A percentile compares a stretch with the other conserved stretches of the same genome.
phyloP scores from a whole-genome alignment of 2,888 invertebrate species.

The Melinopterus prodromus region DNA sequence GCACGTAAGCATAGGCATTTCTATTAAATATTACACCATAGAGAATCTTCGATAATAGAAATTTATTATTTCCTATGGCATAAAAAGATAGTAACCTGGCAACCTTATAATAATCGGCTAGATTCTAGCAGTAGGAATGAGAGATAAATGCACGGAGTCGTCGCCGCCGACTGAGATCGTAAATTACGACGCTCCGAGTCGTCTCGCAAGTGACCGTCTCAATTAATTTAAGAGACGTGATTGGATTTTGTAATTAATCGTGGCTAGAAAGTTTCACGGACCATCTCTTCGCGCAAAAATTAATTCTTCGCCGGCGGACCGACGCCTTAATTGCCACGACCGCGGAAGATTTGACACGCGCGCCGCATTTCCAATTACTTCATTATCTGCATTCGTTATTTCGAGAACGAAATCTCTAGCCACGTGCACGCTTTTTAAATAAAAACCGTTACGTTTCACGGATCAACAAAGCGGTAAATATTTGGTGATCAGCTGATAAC shows the following conservation, averaged over 20 bases:
- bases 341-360: neutral
- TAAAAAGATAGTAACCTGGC: neutral
- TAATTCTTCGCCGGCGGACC: neutral
- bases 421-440: neutral
- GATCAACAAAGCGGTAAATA: neutral
- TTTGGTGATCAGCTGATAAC: neutral
- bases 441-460: neutral
- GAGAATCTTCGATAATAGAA: neutral
- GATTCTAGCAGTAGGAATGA: neutral
- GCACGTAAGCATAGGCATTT: too few species aligned
- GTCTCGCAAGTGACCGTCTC: constrained; percentile 23
- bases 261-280: constrained; percentile 21
- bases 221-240: constrained; percentile 24
- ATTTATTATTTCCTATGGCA: neutral
- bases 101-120: neutral
- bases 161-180: constrained; percentile 6
- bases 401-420: neutral
- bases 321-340: neutral
- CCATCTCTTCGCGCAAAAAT: constrained; percentile 8
- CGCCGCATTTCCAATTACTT: neutral
- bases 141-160: neutral
- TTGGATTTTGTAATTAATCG: constrained; percentile 22
- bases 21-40: too few species aligned
- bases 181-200: constrained; percentile 16
- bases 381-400: neutral